phyloP scores from a whole-genome alignment of 2,113 vertebrate genomes.

The Pluvianellus socialis region DNA sequence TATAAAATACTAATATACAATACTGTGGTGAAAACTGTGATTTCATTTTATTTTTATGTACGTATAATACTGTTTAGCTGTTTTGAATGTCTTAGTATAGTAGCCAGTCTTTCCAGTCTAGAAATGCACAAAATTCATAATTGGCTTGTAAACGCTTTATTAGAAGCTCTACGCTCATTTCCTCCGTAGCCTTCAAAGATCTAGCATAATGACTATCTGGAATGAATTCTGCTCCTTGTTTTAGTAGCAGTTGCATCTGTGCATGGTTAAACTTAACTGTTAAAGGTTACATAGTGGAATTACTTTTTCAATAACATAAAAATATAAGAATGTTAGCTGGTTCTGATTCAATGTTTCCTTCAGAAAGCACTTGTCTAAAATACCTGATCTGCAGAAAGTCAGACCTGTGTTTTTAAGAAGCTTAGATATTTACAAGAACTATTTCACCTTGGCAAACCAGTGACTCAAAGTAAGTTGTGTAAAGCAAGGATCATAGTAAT shows the following conservation, averaged over 20 bases:
- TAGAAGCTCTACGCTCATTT: slow-evolving; percentile 15
- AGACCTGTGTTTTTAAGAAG: neutral
- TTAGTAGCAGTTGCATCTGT: slow-evolving; percentile 28
- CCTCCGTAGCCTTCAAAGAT: slow-evolving; percentile 10
- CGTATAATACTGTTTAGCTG: neutral
- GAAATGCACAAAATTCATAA: slow-evolving; percentile 39
- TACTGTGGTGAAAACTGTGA: neutral
- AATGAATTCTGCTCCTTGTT: slow-evolving; percentile 47
- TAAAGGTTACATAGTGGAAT: neutral
- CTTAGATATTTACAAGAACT: neutral
- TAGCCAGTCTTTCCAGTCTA: neutral
- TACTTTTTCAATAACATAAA: slow-evolving; percentile 29
- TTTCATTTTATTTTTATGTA: neutral
- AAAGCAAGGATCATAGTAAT: neutral
- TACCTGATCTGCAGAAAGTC: neutral
- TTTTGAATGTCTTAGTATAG: neutral
- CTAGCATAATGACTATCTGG: slow-evolving; percentile 25
- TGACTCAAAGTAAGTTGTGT: neutral
- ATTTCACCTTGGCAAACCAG: neutral
- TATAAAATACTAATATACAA: neutral
- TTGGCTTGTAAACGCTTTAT: slow-evolving; percentile 46
- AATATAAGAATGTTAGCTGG: neutral
- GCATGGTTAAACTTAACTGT: slow-evolving; percentile 8
- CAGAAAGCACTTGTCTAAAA: neutral
- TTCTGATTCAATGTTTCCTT: neutral